Evolutionary conservation across 2,888 invertebrate genomes (phyloP).

Genomic region (Pachycephus smyrnensis): DNA sequence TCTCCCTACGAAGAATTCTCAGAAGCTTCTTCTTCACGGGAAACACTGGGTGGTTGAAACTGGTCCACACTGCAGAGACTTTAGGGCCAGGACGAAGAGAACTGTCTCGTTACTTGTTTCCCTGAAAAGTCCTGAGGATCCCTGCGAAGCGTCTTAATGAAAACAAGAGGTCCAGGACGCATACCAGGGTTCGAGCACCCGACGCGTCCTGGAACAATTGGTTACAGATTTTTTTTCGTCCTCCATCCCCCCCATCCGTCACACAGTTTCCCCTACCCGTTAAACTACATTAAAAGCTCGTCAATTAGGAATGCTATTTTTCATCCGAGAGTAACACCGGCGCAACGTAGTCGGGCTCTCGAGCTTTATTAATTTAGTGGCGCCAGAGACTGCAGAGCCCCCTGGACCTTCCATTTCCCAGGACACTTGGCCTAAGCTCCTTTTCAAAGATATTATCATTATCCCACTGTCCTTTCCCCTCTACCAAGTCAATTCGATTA

Average conservation of each 20-base stretch:
- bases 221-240: conserved; percentile 20
- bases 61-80: neutral
- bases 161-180: too few relatives aligned
- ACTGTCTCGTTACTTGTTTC: neutral
- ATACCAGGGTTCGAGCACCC: too few relatives aligned
- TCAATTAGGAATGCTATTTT: conserved; percentile 34
- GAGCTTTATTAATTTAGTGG: conserved; percentile 21
- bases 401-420: neutral
- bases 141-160: too few relatives aligned
- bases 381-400: neutral
- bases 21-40: neutral
- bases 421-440: neutral
- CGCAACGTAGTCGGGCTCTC: neutral
- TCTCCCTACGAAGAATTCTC: neutral
- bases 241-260: neutral
- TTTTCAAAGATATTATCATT: neutral
- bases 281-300: conserved; percentile 37
- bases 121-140: neutral
- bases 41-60: neutral
- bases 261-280: conserved; percentile 21
- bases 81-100: neutral
- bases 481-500: neutral
- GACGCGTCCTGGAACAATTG: conserved; percentile 10
- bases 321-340: conserved; percentile 21
- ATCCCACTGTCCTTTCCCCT: neutral